Evolutionary conservation across 2,797 vertebrate species (phyloP), one percentile per base, ranked within the genome.

Genomic region (Coendou prehensilis): DNA sequence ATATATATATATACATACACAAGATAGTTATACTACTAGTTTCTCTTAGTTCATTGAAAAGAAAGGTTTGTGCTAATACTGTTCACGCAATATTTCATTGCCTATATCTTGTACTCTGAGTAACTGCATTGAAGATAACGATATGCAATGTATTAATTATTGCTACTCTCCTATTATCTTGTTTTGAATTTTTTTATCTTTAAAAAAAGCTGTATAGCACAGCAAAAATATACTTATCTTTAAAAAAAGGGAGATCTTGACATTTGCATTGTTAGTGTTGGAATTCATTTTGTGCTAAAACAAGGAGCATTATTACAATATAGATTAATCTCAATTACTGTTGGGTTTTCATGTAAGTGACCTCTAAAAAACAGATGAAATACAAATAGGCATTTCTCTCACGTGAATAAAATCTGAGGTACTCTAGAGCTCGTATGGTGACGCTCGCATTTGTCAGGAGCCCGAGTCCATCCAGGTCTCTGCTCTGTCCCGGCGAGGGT

Each of bases 231-330:
- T 20, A 26, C 8, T 61, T 26, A 61, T 61, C 23, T 45, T 84
- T 14, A n/a, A 73, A 59, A 73, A 69, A 89, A 4, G 22, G 11
- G 59, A 91, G 1, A 75, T 82, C 4, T 30, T 88, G 4, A 89
- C 88, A 41, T 87, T 89, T 91, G 52, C 93, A 91, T 89, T 86
- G 92, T 83, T 13, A 13, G 26, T 41, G 22, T 50, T 73, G 89
- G 41, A 63, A 81, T 93, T 94, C 10, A 88, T 87, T 81, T 96
- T 78, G 78, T 89, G 20, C 56, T 78, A 54, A 87, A 23, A 5
- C 22, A 69, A 76, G 45, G 56, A 47, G 18, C 82, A 47, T 45
- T 95, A 41, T 87, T 93, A 84, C 94, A 86, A 85, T 75, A 50
- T 2, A 67, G 33, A 13, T 59, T 5, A 52, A 89, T 61, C 23